Base-by-base conservation (phyloP, 2,888 invertebrate species). In the Hemicrepidius hirtus region DNA sequence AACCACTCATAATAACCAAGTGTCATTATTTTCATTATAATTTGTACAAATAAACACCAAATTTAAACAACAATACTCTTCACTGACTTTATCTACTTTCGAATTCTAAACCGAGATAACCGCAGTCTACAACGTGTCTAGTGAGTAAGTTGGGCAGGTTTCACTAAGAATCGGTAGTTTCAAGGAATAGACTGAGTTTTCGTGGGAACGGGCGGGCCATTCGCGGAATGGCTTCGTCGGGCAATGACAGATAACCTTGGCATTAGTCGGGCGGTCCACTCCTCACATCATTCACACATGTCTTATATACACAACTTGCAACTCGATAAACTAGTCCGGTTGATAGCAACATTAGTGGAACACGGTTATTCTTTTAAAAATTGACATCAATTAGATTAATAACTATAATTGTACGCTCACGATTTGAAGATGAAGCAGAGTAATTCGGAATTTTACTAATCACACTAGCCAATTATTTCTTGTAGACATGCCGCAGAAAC, bases 191-290 rank as follows among this genome's bases (percentile, higher is more conserved):
- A 49, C 69, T 73, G 70, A 71, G 74, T 77, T 76, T 82, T 82
- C 82, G 80, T 80, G 81, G 78, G 82, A 81, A 82, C 79, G 69
- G 73, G 72, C 76, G 76, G 68, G 70, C 65, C 68, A 77, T 83
- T 82, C 83, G 82, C 81, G 78, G 82, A 83, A 82, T 79, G 81
- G 75, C 76, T 75, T 32, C 37, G 41, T 68, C 79, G 82, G 81
- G 76, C 81, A 80, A 80, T 81, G 82, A 82, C 82, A 80, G 82
- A 82, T 81, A 82, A 82, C 84, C 84, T 84, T 84, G 84, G 81
- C 81, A 81, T 78, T 82, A 81, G 79, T 76, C 77, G 77, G 80
- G 73, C 67, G 53, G 72, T 77, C 79, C 79, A 80, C 59, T 50
- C 57, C 68, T 59, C 63, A 68, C 79, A 79, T 80, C 77, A 65